phyloP scores from a whole-genome alignment of 2,797 vertebrate genomes.

The Crenuchus spilurus region DNA sequence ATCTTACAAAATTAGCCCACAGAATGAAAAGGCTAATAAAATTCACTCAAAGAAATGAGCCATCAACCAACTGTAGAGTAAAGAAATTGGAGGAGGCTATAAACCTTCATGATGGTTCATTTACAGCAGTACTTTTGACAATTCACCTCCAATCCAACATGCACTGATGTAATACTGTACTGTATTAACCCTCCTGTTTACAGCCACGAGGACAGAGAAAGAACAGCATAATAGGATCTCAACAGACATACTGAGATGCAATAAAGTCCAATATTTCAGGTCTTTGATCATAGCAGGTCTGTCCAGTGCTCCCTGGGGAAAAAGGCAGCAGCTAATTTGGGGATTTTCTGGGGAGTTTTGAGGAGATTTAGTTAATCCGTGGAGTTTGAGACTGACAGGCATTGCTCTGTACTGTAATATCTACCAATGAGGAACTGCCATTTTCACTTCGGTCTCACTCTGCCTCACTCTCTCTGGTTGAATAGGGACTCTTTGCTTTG shows the following conservation, averaged over 20 bases:
- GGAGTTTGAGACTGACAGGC: background rate
- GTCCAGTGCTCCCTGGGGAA: conserved; percentile 10
- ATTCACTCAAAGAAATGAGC: too few species aligned
- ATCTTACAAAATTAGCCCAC: too few species aligned
- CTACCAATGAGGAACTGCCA: background rate
- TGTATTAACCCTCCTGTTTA: conserved; percentile 3
- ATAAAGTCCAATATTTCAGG: conserved; percentile 43
- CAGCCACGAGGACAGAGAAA: background rate
- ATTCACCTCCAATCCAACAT: background rate
- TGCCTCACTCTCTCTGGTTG: background rate
- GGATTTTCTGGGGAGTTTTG: conserved; percentile 20
- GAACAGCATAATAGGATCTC: conserved; percentile 48
- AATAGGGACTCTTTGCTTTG: background rate
- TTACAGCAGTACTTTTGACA: too few species aligned
- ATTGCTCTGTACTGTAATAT: background rate
- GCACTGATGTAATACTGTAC: conserved; percentile 12
- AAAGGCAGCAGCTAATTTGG: conserved; percentile 29
- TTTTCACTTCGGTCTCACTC: background rate
- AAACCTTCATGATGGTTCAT: too few species aligned
- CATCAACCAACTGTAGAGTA: too few species aligned
- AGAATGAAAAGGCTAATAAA: too few species aligned
- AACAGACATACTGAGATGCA: conserved; percentile 48
- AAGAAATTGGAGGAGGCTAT: too few species aligned
- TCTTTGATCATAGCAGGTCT: conserved; percentile 51
- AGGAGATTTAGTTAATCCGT: conserved; percentile 34